Evolutionary conservation across 1,140 invertebrate species (phyloP).

Genomic region (Zaprionus inermis): DNA sequence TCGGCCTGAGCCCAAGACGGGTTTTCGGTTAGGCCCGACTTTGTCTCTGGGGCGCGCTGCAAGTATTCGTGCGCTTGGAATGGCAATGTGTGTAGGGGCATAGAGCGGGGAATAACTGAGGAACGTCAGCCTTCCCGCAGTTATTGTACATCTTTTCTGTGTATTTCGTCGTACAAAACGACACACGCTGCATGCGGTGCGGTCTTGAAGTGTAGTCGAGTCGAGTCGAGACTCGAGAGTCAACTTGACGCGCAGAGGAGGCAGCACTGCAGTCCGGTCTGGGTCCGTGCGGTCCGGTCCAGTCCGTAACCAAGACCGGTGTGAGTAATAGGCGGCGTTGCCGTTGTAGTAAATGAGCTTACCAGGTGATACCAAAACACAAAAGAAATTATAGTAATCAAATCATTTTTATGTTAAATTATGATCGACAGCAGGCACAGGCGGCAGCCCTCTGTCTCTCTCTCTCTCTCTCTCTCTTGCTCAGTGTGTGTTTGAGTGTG

Average conservation of each 20-base stretch:
- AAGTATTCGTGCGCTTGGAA: constrained; percentile 40
- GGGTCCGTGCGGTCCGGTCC: background rate
- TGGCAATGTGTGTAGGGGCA: background rate
- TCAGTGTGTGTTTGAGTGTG: constrained; percentile 10
- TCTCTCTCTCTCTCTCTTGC: background rate
- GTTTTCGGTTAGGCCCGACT: constrained; percentile 52
- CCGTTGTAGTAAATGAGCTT: constrained; percentile 82
- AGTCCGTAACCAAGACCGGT: constrained; percentile 45
- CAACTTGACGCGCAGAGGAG: constrained; percentile 9
- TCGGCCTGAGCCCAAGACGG: constrained; percentile 34
- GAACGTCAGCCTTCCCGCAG: constrained; percentile 66
- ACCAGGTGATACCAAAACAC: constrained; percentile 83
- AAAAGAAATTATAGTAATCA: constrained; percentile 83
- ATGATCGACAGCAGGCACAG: constrained; percentile 81
- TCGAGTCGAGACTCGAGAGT: constrained; percentile 2
- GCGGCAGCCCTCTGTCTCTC: constrained; percentile 27
- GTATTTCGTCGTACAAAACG: constrained; percentile 65
- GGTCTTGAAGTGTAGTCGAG: constrained; percentile 31
- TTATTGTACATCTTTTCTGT: constrained; percentile 60
- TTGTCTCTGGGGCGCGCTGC: constrained; percentile 45
- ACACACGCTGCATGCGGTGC: constrained; percentile 81
- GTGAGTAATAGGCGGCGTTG: constrained; percentile 82
- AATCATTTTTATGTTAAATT: constrained; percentile 83
- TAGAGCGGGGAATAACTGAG: constrained; percentile 14
- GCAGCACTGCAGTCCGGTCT: background rate